A percentile compares a stretch with the other conserved stretches of the same genome.
These are phyloP conservation scores for Sebastes miniatus DNA, from an alignment of 2,797 vertebrate genomes.

Conservation along the genomic window DNA sequence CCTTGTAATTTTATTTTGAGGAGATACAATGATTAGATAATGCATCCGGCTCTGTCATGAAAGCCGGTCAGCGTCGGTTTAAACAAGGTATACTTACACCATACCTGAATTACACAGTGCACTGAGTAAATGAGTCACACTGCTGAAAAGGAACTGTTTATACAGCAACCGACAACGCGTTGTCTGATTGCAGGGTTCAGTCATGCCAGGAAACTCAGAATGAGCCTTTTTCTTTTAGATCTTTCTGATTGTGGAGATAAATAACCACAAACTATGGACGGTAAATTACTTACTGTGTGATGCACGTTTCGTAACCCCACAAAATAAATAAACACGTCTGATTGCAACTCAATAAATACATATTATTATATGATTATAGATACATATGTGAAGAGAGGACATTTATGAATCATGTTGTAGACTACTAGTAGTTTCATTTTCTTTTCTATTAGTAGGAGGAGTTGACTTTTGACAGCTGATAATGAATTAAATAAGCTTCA, in stretches of 20 bases:
- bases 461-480: not conserved
- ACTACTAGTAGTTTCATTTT: not conserved
- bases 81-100: constrained; percentile 60
- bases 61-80: constrained; percentile 42
- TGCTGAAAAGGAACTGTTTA: constrained; percentile 68
- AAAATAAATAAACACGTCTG: not conserved
- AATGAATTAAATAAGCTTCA: not conserved
- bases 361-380: not conserved
- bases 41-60: constrained; percentile 52
- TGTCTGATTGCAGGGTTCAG: constrained; percentile 46
- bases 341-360: not conserved
- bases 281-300: not conserved
- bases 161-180: constrained; percentile 55
- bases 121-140: constrained; percentile 66
- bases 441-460: not conserved
- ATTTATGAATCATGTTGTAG: not conserved
- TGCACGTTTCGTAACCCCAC: not conserved
- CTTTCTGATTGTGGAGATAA: not conserved
- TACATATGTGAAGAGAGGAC: not conserved
- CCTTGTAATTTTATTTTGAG: constrained; percentile 64
- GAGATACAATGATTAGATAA: constrained; percentile 46
- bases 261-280: not conserved
- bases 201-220: not conserved
- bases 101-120: constrained; percentile 56
- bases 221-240: not conserved